phyloP scores from a whole-genome alignment of 2,888 invertebrate species.

The Lasioglossum pauxillum region DNA sequence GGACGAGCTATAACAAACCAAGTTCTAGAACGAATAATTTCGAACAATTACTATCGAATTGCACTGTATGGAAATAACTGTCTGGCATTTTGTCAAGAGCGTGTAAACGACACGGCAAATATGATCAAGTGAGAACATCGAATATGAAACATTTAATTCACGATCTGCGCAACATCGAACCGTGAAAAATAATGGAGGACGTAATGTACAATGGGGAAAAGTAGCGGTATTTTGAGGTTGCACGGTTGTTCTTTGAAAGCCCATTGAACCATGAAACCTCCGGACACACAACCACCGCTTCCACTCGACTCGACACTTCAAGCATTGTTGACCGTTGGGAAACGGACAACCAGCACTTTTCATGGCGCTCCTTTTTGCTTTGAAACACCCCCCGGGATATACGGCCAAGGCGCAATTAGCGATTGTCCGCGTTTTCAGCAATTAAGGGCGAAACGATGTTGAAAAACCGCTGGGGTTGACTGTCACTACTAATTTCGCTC shows the following conservation, averaged over 20 bases:
- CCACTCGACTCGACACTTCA: slow-evolving; percentile 52
- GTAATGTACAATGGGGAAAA: slow-evolving; percentile 13
- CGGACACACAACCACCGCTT: slow-evolving; percentile 31
- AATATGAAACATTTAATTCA: background rate
- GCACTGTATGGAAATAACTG: background rate
- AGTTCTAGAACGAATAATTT: background rate
- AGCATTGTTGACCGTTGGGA: slow-evolving; percentile 57
- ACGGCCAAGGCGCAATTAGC: slow-evolving; percentile 55
- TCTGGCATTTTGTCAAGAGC: background rate
- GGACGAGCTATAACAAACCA: background rate
- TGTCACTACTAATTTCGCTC: slow-evolving; percentile 40
- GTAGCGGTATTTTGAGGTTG: slow-evolving; percentile 37
- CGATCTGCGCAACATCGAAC: background rate
- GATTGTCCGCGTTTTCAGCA: slow-evolving; percentile 51
- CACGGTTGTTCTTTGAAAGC: slow-evolving; percentile 49
- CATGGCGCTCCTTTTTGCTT: slow-evolving; percentile 34
- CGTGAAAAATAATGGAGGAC: background rate
- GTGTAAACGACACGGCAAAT: background rate
- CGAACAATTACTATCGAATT: background rate
- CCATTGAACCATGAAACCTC: slow-evolving; percentile 54
- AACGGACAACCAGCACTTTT: slow-evolving; percentile 51
- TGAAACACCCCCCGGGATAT: slow-evolving; percentile 29
- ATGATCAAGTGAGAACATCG: background rate
- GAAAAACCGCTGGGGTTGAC: slow-evolving; percentile 39
- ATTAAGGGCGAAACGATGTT: slow-evolving; percentile 52